Evolutionary conservation across 2,888 invertebrate species (phyloP).

Genomic region (Idaea straminata): DNA sequence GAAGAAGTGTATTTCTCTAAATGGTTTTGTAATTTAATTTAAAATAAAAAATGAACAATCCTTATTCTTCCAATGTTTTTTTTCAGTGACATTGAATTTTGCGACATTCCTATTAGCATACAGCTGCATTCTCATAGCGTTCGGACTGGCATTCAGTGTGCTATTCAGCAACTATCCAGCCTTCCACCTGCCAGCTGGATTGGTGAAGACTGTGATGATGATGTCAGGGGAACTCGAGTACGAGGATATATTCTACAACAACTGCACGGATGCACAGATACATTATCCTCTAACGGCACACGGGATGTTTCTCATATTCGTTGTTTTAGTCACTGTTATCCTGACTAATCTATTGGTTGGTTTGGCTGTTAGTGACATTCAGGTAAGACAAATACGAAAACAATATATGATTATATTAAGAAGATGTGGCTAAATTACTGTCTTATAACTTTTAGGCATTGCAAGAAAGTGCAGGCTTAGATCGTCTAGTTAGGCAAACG

Average conservation of each 20-base stretch:
- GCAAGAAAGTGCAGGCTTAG: slow-evolving; percentile 89
- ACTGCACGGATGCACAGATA: slow-evolving; percentile 69
- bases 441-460: slow-evolving; percentile 77
- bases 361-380: slow-evolving; percentile 91
- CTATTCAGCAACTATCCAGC: slow-evolving; percentile 88
- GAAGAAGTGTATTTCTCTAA: too few relatives aligned
- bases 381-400: slow-evolving; percentile 53
- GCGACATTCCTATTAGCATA: slow-evolving; percentile 90
- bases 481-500: slow-evolving; percentile 89
- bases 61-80: slow-evolving; percentile 8
- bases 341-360: slow-evolving; percentile 91
- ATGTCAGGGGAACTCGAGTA: slow-evolving; percentile 93
- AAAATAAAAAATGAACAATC: too few relatives aligned
- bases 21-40: too few relatives aligned
- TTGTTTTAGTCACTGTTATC: slow-evolving; percentile 89
- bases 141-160: slow-evolving; percentile 90
- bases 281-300: slow-evolving; percentile 87
- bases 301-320: slow-evolving; percentile 87
- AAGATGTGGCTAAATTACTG: neutral
- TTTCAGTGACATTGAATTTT: slow-evolving; percentile 88
- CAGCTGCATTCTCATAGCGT: slow-evolving; percentile 88
- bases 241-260: slow-evolving; percentile 89
- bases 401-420: too few relatives aligned
- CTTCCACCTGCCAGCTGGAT: slow-evolving; percentile 82
- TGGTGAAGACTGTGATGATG: slow-evolving; percentile 91